Conservation (phyloP, 2,113 vertebrate species). For the Acinonyx jubatus region DNA sequence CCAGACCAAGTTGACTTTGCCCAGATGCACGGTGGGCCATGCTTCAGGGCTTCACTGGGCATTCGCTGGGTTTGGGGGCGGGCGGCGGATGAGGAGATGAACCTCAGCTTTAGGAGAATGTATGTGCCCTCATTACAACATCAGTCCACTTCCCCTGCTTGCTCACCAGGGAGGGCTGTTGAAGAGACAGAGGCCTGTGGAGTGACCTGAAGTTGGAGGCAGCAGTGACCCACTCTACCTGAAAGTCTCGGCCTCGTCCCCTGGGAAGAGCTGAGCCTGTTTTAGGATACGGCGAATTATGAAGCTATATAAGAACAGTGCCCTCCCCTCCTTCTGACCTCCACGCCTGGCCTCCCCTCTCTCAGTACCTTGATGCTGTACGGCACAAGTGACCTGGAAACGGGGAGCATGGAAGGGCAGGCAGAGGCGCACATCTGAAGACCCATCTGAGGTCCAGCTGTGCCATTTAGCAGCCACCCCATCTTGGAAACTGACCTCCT, state of each 20-base stretch:
- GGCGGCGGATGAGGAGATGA: not conserved
- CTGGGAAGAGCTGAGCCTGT: not conserved
- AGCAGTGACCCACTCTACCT: not conserved
- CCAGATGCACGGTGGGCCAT: not conserved
- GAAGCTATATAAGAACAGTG: not conserved
- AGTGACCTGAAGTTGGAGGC: not conserved
- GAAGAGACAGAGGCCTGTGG: not conserved
- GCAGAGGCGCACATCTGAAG: not conserved
- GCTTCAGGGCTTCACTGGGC: not conserved
- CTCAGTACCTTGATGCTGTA: not conserved
- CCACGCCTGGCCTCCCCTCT: not conserved
- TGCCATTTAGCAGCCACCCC: not conserved
- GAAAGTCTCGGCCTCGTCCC: not conserved
- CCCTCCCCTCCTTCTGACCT: not conserved
- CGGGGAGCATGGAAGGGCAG: accelerated
- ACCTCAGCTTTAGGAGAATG: not conserved
- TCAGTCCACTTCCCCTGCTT: not conserved
- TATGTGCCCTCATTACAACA: not conserved
- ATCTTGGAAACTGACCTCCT: not conserved
- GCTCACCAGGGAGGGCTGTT: not conserved
- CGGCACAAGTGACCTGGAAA: not conserved
- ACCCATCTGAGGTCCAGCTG: not conserved
- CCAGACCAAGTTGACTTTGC: not conserved
- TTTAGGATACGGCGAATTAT: not conserved
- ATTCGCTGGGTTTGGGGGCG: not conserved